These are phyloP conservation scores for Centropristis striata DNA, from an alignment of 2,113 vertebrate genomes.

Conservation along the genomic window DNA sequence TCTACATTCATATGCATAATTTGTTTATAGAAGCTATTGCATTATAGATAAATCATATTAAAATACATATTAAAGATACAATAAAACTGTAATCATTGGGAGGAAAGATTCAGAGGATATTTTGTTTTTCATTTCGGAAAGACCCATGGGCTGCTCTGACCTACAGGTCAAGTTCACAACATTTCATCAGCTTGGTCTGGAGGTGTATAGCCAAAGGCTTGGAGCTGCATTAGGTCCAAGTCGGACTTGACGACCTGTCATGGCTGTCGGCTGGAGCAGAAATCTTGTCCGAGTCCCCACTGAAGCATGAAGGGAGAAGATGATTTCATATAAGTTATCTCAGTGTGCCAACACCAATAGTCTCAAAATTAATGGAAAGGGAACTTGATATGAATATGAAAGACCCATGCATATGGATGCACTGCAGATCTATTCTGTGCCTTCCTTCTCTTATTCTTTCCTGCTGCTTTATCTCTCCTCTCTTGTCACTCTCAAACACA, in stretches of 20 bases:
- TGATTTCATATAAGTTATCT: conserved; percentile 66
- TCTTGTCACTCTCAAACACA: conserved; percentile 17
- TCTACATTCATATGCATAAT: no score
- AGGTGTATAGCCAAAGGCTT: conserved; percentile 21
- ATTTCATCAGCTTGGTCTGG: conserved; percentile 37
- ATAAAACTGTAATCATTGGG: background rate
- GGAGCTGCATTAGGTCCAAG: conserved; percentile 38
- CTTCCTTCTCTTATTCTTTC: background rate
- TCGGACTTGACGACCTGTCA: conserved; percentile 17
- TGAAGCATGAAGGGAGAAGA: conserved; percentile 66
- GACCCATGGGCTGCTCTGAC: conserved; percentile 8
- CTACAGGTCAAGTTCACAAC: conserved; percentile 6
- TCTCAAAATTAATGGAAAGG: conserved; percentile 54
- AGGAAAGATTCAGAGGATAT: background rate
- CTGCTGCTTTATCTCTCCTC: background rate
- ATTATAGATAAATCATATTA: background rate
- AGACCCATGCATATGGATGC: background rate
- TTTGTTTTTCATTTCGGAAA: background rate
- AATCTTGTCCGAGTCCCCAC: conserved; percentile 48
- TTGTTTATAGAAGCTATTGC: no score
- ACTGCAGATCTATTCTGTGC: background rate
- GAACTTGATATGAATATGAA: conserved; percentile 58
- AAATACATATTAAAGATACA: background rate
- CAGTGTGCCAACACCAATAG: conserved; percentile 36
- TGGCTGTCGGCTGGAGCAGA: conserved; percentile 40